Base-by-base conservation (phyloP, 2,113 vertebrate species). In the Phocoena phocoena region DNA sequence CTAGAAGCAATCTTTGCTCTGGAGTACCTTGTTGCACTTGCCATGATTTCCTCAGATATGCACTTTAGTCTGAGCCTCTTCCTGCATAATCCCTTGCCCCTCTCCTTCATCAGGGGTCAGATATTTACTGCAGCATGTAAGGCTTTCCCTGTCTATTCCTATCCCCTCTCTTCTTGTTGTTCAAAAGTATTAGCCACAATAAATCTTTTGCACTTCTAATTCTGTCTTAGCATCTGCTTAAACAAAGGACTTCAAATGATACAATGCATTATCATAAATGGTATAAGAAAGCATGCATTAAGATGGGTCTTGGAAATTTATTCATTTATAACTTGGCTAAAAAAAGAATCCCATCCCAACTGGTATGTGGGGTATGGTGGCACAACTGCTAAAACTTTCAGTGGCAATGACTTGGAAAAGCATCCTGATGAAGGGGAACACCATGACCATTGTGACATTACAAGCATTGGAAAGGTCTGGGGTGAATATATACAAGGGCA, bases 1-100 rank as follows among this genome's bases (percentile, higher is more conserved):
- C 13, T 36, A 67, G 50, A 86, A 95, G 33, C 31, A 74, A 36
- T 5, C 36, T 84, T 83, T 80, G n/a, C 21, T 18, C n/a, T 74
- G 26, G 26, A 81, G 23, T 62, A 33, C 12, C 11, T 47, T 93
- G 18, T 63, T 18, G 26, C 28, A 83, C 15, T 85, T 31, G 13
- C 13, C 76, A 71, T 88, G 82, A 86, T 67, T 94, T 80, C 79
- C 44, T 94, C 60, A 94, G 67, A 38, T 44, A 79, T 71, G n/a
- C 6, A 73, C 6, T 7, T 71, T 20, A 93, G 17, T 41, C 23
- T 89, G 62, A 71, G 28, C 3, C 11, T 85, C 44, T 90, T 85
- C 10, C 17, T 70, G 20, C 41, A 25, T 33, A 83, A 33, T 55
- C 13, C 21, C n/a, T 44, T 73, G 20, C 12, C 9, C 18, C 5